Base-by-base conservation (phyloP, 2,888 invertebrate genomes). In the Dichetophora obliterata region DNA sequence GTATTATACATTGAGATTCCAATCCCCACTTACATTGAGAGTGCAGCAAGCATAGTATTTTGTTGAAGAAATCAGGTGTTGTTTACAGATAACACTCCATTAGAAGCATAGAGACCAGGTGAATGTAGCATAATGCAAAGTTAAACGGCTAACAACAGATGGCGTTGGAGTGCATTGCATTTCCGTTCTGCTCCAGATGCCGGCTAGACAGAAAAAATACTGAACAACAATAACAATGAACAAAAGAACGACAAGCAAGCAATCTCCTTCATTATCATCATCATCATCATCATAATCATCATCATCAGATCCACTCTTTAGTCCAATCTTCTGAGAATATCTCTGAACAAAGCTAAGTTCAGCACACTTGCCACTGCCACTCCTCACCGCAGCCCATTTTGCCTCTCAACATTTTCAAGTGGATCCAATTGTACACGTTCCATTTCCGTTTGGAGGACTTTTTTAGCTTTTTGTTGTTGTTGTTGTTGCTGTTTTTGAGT, bases 401-500 rank as follows among this genome's bases (percentile, higher is more conserved):
- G 11, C 63, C 34, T n/a, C 16, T 34, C 19, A 11, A 9, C 73
- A 43, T 37, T 48, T 59, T n/a, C 74, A 43, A 27, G 31, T 59
- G 77, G 73, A 76, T 57, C 74, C 75, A 76, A 76, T 77, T 79
- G 79, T 78, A 79, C 75, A 79, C 77, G 75, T 79, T 76, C 69
- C 65, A 78, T 78, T 79, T 76, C 78, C 76, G 75, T 73, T 79
- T 75, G 68, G 68, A 78, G 78, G n/a, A n/a, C n/a, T n/a, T n/a
- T n/a, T n/a, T n/a, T n/a, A n/a, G n/a, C n/a, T n/a, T n/a, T n/a
- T n/a, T 76, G 73, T 27, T 19, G 3, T 68, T 61, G 75, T 78
- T 54, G 27, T 48, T n/a, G 61, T 74, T 63, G 50, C 65, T 65
- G 27, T 48, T 43, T 11, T 43, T 43, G 1, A 43, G 43, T 43